phyloP scores from a whole-genome alignment of 2,113 vertebrate genomes.

The Crotalus viridis region DNA sequence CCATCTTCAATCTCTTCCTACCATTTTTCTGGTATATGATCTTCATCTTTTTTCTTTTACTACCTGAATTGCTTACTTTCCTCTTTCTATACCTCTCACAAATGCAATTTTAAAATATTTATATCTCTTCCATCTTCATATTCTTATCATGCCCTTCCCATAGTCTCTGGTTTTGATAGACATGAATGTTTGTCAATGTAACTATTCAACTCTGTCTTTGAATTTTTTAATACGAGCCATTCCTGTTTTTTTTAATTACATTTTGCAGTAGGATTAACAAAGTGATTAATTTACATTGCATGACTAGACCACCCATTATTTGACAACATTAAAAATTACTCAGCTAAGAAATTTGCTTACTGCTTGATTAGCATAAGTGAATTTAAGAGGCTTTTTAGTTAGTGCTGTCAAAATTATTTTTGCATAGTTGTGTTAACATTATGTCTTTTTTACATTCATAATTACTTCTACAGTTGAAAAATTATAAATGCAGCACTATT shows the following conservation, averaged over 20 bases:
- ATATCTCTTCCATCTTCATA: not conserved
- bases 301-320: slow-evolving; percentile 11
- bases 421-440: not conserved
- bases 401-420: slow-evolving; percentile 2
- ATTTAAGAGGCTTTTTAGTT: slow-evolving; percentile 7
- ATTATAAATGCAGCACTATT: not conserved
- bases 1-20: not conserved
- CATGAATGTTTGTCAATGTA: not conserved
- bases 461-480: not conserved
- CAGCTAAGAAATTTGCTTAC: slow-evolving; percentile 8
- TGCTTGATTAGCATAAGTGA: slow-evolving; percentile 18
- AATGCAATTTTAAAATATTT: not conserved
- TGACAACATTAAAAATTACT: slow-evolving; percentile 12
- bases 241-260: not conserved
- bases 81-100: not conserved
- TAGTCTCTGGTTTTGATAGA: not conserved
- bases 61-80: not conserved
- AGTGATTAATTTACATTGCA: slow-evolving; percentile 7
- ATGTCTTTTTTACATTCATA: not conserved
- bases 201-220: not conserved
- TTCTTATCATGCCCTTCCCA: not conserved
- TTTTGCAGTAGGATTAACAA: slow-evolving; percentile 6
- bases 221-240: not conserved
- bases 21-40: not conserved
- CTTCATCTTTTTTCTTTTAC: not conserved